Evolutionary conservation across 2,888 invertebrate species (phyloP), one percentile per base, ranked within the genome.

Genomic region (Frankliniella intonsa): DNA sequence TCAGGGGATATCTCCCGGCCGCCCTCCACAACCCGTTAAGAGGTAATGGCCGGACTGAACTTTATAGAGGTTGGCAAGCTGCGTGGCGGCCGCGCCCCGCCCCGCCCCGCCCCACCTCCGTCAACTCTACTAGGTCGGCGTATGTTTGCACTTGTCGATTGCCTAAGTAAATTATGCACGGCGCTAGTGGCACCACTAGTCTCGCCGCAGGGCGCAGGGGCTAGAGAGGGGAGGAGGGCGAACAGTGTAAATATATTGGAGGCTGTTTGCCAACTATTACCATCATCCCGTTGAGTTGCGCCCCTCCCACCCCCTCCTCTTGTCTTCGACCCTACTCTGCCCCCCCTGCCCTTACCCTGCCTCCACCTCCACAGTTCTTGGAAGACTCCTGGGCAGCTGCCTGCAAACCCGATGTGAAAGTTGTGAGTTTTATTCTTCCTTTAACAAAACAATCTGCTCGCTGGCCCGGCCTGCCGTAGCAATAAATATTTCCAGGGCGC

Each of bases 71-170:
- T 38, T 38, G 38, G n/a, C n/a, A 38, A 38, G 38, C 38, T 38
- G 38, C 5, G 38, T 38, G 38, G 38, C 38, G 38, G 38, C 38
- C 38, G 38, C 38, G 38, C 38, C 38, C 38, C 5, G 38, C 38
- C 38, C 38, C 38, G 2, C 38, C 38, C 38, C 38, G 38, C 5
- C 38, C 38, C 38, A 38, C 3, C 38, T 38, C 5, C 55, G 55
- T 55, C 55, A 17, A 14, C 55, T 12, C 3, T 17, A 17, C 55
- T 55, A 17, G 14, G 12, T 12, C 17, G 62, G 19, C 62, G 62
- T 62, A n/a, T 62, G 62, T 62, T 62, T 62, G 62, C 62, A n/a
- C 62, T 62, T 62, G 62, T 62, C 62, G 62, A 62, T 62, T 62
- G 62, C 62, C 62, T 62, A 62, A 62, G 62, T 62, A 62, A 62